Conservation (phyloP, 2,113 vertebrate species). For the Scomber japonicus region DNA sequence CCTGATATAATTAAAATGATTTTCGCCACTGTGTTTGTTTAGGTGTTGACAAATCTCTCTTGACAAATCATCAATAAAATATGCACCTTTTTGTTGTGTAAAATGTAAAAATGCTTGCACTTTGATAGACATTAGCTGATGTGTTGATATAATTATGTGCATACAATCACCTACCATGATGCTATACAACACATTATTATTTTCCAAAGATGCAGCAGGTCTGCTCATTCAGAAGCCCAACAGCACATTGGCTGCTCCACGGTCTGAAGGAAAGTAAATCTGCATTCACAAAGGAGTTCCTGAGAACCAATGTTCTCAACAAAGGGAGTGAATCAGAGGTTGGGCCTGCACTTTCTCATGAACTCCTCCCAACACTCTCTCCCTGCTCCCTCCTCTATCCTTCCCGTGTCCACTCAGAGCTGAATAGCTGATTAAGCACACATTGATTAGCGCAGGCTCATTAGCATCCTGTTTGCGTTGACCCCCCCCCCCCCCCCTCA, state of each 20-base stretch:
- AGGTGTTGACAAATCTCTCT: too few relatives aligned
- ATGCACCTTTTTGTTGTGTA: too few relatives aligned
- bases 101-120: not conserved
- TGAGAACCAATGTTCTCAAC: slow-evolving; percentile 65
- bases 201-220: not conserved
- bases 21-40: too few relatives aligned
- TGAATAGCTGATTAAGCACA: slow-evolving; percentile 90
- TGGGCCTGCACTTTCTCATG: slow-evolving; percentile 83
- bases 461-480: slow-evolving; percentile 90
- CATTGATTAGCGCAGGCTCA: slow-evolving; percentile 90
- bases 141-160: not conserved
- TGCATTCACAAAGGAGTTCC: slow-evolving; percentile 69
- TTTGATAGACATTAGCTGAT: not conserved
- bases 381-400: slow-evolving; percentile 48
- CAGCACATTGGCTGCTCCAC: not conserved
- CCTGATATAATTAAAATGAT: too few relatives aligned
- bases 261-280: slow-evolving; percentile 48
- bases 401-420: slow-evolving; percentile 69
- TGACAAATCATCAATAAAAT: too few relatives aligned
- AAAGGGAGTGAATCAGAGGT: slow-evolving; percentile 76
- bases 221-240: slow-evolving; percentile 31
- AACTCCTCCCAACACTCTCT: slow-evolving; percentile 73
- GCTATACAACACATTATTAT: slow-evolving; percentile 9
- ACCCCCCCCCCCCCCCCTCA: slow-evolving; percentile 38
- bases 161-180: not conserved